Base-by-base conservation (phyloP, 1,140 invertebrate species). In the Portunus trituberculatus region DNA sequence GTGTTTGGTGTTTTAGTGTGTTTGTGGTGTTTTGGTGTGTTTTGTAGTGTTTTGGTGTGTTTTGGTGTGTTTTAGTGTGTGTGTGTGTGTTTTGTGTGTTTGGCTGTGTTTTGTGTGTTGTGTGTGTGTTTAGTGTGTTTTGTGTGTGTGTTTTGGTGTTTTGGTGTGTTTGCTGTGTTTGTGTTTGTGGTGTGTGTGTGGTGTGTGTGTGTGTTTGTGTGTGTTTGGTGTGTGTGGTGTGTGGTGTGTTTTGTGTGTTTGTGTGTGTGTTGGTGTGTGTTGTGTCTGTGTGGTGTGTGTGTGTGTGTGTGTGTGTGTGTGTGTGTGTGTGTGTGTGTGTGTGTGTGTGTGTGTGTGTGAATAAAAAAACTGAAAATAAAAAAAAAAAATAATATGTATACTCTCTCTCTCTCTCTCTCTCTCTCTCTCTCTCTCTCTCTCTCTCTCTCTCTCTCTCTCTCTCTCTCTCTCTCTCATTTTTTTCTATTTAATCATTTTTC, bases 361-460 rank as follows among this genome's bases (percentile, higher is more conserved):
- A 29, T 25, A n/a, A n/a, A 39, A 46, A 8, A 46, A 48, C 4
- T 0, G 39, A 48, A 8, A 39, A 20, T 16, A 12, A 32, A 45
- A 10, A 28, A 14, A 3, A 25, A 31, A 28, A 82, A 20, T 8
- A 82, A 2, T 2, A 82, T 25, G 8, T 2, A 82, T 0, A 20
- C 28, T 87, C 84, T 87, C 84, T 87, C 84, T 87, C 84, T 84
- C 84, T 87, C 84, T 87, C 84, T 87, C 84, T 87, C 84, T 87
- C 84, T 87, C 84, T 87, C 84, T 87, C 84, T 87, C 84, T 87
- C 84, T 87, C 84, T 87, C 84, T 87, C 84, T 87, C 84, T 87
- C 84, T 87, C 84, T 87, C 84, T 87, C 84, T 87, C 84, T 87
- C 84, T 87, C 84, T 87, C 84, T 87, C 84, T 76, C 90, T 91